phyloP scores from a whole-genome alignment of 2,797 vertebrate species.

The Ctenosaura bakeri region DNA sequence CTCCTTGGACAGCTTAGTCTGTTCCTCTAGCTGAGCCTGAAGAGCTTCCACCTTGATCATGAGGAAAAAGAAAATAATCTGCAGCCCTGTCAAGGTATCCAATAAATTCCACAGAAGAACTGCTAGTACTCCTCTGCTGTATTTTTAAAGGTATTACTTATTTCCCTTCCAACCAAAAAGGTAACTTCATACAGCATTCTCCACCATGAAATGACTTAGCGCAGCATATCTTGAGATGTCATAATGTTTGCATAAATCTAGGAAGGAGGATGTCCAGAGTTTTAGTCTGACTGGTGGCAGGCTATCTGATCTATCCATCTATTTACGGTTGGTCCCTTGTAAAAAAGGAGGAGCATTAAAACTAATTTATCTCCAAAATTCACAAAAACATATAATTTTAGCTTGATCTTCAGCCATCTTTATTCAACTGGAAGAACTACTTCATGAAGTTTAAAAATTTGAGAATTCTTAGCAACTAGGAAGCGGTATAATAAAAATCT shows the following conservation, averaged over 20 bases:
- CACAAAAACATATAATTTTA: background rate
- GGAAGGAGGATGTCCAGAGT: too few relatives aligned
- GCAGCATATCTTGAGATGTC: background rate
- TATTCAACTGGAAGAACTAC: background rate
- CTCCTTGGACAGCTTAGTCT: conserved; percentile 90
- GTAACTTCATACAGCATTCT: background rate
- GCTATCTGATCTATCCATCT: too few relatives aligned
- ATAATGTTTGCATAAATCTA: background rate
- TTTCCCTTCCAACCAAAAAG: background rate
- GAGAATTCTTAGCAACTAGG: background rate
- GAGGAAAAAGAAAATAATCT: background rate
- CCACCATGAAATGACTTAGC: background rate
- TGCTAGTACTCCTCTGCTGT: background rate
- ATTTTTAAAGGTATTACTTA: background rate
- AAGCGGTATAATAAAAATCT: background rate
- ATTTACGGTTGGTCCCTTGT: too few relatives aligned
- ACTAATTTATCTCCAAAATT: background rate
- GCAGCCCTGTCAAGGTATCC: conserved; percentile 7
- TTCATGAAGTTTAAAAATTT: background rate
- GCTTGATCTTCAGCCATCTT: background rate
- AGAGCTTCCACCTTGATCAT: conserved; percentile 90
- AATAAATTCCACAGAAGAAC: background rate
- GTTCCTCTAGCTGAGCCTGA: conserved; percentile 95
- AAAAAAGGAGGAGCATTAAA: background rate
- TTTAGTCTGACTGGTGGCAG: too few relatives aligned